Conservation (phyloP, 2,797 vertebrate genomes). For the Macrochelys suwanniensis region DNA sequence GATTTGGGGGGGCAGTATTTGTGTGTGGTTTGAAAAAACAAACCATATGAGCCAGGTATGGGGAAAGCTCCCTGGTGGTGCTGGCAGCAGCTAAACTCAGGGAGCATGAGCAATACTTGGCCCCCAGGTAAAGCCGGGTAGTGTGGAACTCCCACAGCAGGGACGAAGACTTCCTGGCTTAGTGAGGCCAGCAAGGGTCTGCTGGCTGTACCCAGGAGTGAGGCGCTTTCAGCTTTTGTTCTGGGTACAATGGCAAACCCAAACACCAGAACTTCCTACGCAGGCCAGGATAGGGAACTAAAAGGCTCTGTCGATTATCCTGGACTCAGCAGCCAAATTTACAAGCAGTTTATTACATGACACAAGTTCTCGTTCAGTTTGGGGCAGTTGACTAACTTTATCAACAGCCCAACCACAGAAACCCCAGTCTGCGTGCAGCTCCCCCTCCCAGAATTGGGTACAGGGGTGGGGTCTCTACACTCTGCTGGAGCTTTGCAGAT, state of each 20-base stretch:
- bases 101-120: not conserved
- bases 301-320: not conserved
- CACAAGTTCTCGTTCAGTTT: not conserved
- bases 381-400: not conserved
- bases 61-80: not conserved
- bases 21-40: not conserved
- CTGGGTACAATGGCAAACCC: not conserved
- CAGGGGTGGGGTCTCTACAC: not conserved
- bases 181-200: accelerated
- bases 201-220: not conserved
- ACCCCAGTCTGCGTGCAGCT: not conserved
- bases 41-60: not conserved
- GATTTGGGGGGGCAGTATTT: not conserved
- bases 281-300: slow-evolving; percentile 3
- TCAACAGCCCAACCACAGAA: not conserved
- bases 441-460: not conserved
- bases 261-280: slow-evolving; percentile 36
- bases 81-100: not conserved
- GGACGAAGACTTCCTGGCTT: not conserved
- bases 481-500: not conserved
- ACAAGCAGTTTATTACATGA: not conserved
- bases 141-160: not conserved
- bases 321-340: not conserved
- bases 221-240: not conserved
- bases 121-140: not conserved